A percentile compares a stretch with the other conserved stretches of the same genome.
Evolutionary conservation across 2,797 vertebrate genomes (phyloP).

Genomic region (Tadarida brasiliensis): DNA sequence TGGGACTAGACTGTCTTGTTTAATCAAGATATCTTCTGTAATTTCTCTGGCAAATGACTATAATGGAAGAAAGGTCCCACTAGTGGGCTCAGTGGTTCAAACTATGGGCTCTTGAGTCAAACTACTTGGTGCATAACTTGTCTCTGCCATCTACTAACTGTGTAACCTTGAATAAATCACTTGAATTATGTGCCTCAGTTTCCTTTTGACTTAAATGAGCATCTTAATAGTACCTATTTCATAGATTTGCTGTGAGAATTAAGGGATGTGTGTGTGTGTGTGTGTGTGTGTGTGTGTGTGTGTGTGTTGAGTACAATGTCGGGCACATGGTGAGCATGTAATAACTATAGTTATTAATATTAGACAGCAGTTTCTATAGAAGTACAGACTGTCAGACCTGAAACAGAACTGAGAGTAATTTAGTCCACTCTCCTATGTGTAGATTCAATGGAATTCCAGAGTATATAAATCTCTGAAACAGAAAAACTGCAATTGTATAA

Average conservation of each 20-base stretch:
- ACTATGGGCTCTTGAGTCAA: not conserved
- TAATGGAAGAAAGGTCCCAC: not conserved
- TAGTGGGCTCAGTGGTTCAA: not conserved
- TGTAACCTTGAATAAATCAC: not conserved
- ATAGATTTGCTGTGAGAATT: not conserved
- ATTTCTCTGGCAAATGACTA: not conserved
- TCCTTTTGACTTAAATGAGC: not conserved
- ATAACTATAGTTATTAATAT: constrained; percentile 20
- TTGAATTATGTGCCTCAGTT: not conserved
- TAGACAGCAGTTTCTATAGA: not conserved
- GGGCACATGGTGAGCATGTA: not conserved
- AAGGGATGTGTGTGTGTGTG: too few relatives aligned
- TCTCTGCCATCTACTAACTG: not conserved
- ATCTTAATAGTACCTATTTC: not conserved
- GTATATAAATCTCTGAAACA: not conserved
- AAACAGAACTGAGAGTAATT: not conserved
- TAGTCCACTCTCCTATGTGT: not conserved
- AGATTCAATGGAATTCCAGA: not conserved
- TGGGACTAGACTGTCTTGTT: not conserved
- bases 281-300: too few relatives aligned
- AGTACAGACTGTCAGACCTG: not conserved
- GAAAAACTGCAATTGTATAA: not conserved
- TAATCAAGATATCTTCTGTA: not conserved
- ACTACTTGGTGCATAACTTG: not conserved
- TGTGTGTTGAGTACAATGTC: not conserved